Base-by-base conservation (phyloP, 2,888 invertebrate species). In the Resseliella maxima region DNA sequence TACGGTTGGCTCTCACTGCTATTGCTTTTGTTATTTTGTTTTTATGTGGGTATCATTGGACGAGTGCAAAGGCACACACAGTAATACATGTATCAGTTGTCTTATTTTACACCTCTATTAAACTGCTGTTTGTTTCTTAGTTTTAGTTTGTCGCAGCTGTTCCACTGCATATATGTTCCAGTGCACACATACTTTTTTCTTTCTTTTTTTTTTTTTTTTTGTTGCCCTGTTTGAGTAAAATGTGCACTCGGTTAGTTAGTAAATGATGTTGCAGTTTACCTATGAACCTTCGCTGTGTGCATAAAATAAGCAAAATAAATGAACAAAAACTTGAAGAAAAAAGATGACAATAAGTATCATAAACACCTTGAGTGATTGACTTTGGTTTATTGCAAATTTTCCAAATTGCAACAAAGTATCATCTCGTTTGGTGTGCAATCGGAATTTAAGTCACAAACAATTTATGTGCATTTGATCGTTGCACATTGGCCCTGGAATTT, bases 61-160 rank as follows among this genome's bases (percentile, higher is more conserved):
- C 83, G 38, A 38, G 38, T 38, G 83, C n/a, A 83, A 35, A 81
- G 18, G 36, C 18, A 81, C 83, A 83, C 83, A 38, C 38, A 24
- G 35, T 38, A 36, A 38, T 38, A 24, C 83, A 83, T 38, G 38
- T 83, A 38, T 83, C 38, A 83, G 38, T 83, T 83, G 83, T 83
- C 83, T 83, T 83, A 83, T 83, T 83, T 83, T 83, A 83, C 83
- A 83, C 83, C 83, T 83, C 38, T 83, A 83, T 83, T 83, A 38
- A 36, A 83, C 38, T 36, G 38, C 24, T 83, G 36, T 31, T 72
- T n/a, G n/a, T n/a, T n/a, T n/a, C n/a, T n/a, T n/a, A n/a, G n/a
- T n/a, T 0, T 6, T 2, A n/a, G 36, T 38, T 38, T 83, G 38
- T 83, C 38, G 83, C 83, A 83, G 83, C 36, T 83, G 83, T 83